phyloP scores from a whole-genome alignment of 2,888 invertebrate species.

The Endotricha flammealis region DNA sequence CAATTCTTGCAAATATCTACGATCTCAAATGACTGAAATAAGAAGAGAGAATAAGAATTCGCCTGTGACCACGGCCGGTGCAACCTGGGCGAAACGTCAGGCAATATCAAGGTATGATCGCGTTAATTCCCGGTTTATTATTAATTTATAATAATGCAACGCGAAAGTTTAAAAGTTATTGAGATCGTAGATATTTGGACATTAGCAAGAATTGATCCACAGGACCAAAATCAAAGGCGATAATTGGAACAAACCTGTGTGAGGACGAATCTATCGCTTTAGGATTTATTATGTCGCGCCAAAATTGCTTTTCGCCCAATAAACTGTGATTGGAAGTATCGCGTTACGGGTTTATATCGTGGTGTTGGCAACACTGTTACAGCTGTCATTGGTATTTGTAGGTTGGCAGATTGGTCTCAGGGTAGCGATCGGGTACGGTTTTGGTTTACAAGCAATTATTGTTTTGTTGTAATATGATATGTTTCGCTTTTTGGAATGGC shows the following conservation, averaged over 20 bases:
- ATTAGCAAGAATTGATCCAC: neutral
- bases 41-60: too few relatives aligned
- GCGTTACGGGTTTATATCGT: slow-evolving; percentile 52
- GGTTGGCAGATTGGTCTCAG: slow-evolving; percentile 21
- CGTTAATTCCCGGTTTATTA: too few relatives aligned
- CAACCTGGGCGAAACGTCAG: too few relatives aligned
- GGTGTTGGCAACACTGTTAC: slow-evolving; percentile 7
- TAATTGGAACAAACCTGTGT: slow-evolving; percentile 20
- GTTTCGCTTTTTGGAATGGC: slow-evolving; percentile 11
- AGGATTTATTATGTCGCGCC: slow-evolving; percentile 62
- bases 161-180: too few relatives aligned
- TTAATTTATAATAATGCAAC: too few relatives aligned
- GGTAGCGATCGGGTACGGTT: slow-evolving; percentile 24
- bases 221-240: too few relatives aligned
- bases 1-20: too few relatives aligned
- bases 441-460: slow-evolving; percentile 37
- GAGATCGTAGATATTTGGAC: too few relatives aligned
- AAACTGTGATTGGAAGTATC: slow-evolving; percentile 66
- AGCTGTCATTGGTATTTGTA: slow-evolving; percentile 5
- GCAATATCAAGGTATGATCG: too few relatives aligned
- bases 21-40: too few relatives aligned
- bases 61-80: too few relatives aligned
- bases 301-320: slow-evolving; percentile 59
- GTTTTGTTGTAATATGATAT: slow-evolving; percentile 15
- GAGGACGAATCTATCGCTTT: slow-evolving; percentile 57